Conservation (phyloP, 2,797 vertebrate genomes). For the Hyperoplus lanceolatus region DNA sequence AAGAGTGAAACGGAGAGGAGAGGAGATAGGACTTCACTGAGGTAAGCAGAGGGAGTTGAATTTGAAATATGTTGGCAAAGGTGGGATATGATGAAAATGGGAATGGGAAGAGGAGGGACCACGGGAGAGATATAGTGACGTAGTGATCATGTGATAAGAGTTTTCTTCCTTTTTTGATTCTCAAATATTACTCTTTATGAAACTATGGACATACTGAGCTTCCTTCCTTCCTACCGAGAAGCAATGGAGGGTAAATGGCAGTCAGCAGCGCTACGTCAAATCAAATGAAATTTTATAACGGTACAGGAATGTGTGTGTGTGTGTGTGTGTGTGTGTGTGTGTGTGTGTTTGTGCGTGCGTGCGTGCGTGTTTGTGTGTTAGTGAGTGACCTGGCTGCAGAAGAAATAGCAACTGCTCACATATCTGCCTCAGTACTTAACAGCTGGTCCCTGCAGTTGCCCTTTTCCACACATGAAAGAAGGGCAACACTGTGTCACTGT, state of each 20-base stretch:
- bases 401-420: conserved; percentile 69
- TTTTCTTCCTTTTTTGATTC: conserved; percentile 12
- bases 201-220: conserved; percentile 25
- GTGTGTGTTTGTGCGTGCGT: conserved; percentile 39
- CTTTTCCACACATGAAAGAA: conserved; percentile 82
- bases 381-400: conserved; percentile 43
- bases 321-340: conserved; percentile 44
- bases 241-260: conserved; percentile 27
- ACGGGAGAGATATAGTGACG: not conserved
- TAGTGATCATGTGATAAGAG: conserved; percentile 3
- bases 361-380: conserved; percentile 43
- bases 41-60: not conserved
- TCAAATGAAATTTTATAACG: conserved; percentile 50
- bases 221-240: conserved; percentile 28
- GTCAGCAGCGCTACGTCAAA: conserved; percentile 26
- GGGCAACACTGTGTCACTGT: conserved; percentile 70
- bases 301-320: conserved; percentile 46
- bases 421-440: conserved; percentile 74
- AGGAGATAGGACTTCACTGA: not conserved
- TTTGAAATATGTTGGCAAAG: not conserved
- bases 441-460: conserved; percentile 84
- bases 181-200: conserved; percentile 29
- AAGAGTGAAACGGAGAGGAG: conserved; percentile 44
- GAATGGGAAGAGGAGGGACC: not conserved
- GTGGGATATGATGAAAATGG: not conserved